Conservation (phyloP, 2,113 vertebrate genomes). For the Petaurus breviceps region DNA sequence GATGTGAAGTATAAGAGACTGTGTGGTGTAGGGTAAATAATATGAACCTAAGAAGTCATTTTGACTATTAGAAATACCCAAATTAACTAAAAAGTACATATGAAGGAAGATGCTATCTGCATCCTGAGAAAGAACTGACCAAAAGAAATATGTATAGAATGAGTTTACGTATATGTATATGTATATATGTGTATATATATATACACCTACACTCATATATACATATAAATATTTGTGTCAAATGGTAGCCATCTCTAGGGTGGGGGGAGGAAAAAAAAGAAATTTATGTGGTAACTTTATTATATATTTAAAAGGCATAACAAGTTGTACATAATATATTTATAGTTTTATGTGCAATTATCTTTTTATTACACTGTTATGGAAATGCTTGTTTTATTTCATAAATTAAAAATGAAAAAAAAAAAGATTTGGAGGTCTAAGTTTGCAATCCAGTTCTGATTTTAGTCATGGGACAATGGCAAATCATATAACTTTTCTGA, state of each 20-base stretch:
- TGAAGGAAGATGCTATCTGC: too few species aligned
- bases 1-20: background rate
- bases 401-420: background rate
- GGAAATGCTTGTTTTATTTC: background rate
- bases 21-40: background rate
- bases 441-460: background rate
- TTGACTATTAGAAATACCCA: too few species aligned
- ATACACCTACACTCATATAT: too few species aligned
- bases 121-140: background rate
- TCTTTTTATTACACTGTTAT: background rate
- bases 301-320: background rate
- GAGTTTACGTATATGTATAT: background rate
- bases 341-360: background rate
- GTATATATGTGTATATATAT: too few species aligned
- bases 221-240: too few species aligned
- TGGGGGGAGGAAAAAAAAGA: too few species aligned
- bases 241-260: too few species aligned
- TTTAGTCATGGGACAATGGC: background rate
- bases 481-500: background rate
- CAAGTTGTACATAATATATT: background rate
- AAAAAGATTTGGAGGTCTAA: background rate
- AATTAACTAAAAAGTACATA: too few species aligned
- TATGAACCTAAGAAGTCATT: background rate
- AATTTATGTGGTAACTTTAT: background rate
- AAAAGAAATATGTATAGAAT: background rate